A percentile compares a stretch with the other conserved stretches of the same genome.
Conservation (phyloP, 35 echinoderm and acorn worm genomes). For the Strongylocentrotus purpuratus region DNA sequence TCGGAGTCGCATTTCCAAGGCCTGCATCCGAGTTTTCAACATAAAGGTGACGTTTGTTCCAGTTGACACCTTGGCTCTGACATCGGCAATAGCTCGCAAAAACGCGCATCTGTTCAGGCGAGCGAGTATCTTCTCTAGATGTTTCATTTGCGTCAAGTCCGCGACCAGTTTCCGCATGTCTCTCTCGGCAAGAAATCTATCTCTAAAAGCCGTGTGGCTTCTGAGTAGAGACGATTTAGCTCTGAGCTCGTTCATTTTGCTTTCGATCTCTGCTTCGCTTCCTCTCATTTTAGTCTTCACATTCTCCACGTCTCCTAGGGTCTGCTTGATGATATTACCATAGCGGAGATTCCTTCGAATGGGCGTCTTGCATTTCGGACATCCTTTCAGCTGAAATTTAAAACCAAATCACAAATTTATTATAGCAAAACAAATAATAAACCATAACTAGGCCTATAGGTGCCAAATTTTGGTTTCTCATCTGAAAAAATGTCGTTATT, state of each 20-base stretch:
- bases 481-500: too few species aligned
- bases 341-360: conserved; percentile 62
- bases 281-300: conserved; percentile 52
- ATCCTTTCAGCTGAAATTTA: conserved; percentile 47
- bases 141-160: neutral
- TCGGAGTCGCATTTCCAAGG: neutral
- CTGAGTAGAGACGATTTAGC: neutral
- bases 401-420: neutral
- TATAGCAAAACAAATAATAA: neutral
- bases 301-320: conserved; percentile 46
- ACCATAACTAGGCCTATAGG: neutral
- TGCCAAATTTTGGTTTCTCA: neutral
- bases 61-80: neutral
- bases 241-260: neutral
- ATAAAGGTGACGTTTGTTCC: neutral
- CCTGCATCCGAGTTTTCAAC: neutral
- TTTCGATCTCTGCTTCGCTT: conserved; percentile 35
- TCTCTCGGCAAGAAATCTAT: neutral
- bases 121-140: neutral
- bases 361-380: conserved; percentile 62
- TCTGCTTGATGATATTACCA: conserved; percentile 59
- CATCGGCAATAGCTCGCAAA: neutral
- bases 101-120: conserved; percentile 2
- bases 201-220: neutral
- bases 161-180: neutral